Conservation (phyloP, 1,140 invertebrate genomes). For the Penaeus chinensis region DNA sequence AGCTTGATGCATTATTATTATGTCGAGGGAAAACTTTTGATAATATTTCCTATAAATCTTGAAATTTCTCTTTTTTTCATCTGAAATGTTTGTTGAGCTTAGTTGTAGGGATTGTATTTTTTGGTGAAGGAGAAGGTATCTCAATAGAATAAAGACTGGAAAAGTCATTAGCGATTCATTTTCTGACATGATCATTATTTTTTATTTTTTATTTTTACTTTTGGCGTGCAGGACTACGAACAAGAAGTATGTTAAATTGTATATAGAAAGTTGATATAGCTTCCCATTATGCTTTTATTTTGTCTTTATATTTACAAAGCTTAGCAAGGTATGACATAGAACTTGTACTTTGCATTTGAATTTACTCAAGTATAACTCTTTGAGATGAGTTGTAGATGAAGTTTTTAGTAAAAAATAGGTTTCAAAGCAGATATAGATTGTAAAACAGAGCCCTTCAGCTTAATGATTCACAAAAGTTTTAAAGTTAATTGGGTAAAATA, state of each 20-base stretch:
- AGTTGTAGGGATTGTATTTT: not conserved
- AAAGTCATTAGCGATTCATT: not conserved
- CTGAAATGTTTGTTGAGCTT: not conserved
- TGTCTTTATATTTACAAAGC: not conserved
- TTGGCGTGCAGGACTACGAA: slow-evolving; percentile 52
- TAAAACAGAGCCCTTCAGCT: not conserved
- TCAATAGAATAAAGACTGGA: not conserved
- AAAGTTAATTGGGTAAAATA: too few species aligned
- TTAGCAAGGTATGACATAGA: slow-evolving; percentile 21
- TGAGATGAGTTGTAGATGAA: not conserved
- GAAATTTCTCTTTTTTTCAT: not conserved
- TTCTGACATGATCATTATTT: slow-evolving; percentile 2
- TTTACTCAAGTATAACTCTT: not conserved
- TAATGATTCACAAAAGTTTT: too few species aligned
- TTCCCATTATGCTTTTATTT: slow-evolving; percentile 11
- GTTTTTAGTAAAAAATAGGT: not conserved
- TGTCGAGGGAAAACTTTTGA: not conserved
- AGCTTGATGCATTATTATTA: not conserved
- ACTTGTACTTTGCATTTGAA: slow-evolving; percentile 24
- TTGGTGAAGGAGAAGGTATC: slow-evolving; percentile 4
- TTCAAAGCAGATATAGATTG: not conserved
- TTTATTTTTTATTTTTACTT: slow-evolving; percentile 32
- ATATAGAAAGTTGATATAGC: slow-evolving; percentile 2
- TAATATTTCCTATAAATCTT: not conserved
- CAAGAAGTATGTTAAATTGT: slow-evolving; percentile 51